Conservation (phyloP, 1,140 invertebrate genomes). For the Pogonomyrmex barbatus region DNA sequence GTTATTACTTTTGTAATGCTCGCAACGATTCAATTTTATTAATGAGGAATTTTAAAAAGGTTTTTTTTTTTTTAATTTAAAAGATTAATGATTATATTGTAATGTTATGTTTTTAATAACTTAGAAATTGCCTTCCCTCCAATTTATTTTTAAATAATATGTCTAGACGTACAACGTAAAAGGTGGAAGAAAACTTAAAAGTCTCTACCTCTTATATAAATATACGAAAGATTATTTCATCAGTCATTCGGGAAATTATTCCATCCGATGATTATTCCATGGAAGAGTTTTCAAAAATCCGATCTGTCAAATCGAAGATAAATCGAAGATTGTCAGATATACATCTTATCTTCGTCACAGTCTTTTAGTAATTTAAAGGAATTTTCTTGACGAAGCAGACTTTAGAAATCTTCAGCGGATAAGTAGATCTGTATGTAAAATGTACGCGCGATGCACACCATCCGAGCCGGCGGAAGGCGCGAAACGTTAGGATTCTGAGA, state of each 20-base stretch:
- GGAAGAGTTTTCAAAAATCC: not conserved
- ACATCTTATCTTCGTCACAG: not conserved
- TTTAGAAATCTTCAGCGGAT: conserved; percentile 41
- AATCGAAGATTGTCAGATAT: not conserved
- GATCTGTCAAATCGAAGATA: not conserved
- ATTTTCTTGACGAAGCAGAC: conserved; percentile 30
- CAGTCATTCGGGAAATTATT: not conserved
- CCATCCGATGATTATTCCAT: not conserved
- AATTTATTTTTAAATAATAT: conserved; percentile 1
- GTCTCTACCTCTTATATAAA: not conserved
- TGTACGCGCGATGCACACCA: conserved; percentile 57
- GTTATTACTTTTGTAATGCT: not conserved
- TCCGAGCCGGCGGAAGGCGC: conserved; percentile 46
- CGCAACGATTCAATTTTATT: not conserved
- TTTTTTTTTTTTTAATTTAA: not conserved
- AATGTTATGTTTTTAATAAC: not conserved
- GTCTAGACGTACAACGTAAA: not conserved
- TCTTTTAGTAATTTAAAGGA: not conserved
- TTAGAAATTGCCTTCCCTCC: not conserved
- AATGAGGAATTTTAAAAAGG: not conserved
- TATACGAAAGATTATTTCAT: not conserved
- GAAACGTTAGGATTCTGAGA: conserved; percentile 69
- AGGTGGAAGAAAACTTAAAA: not conserved
- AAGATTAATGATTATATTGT: not conserved
- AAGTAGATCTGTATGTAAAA: conserved; percentile 59